These are phyloP conservation scores for Aspidiotus rigidus DNA, from an alignment of 2,888 invertebrate genomes.

Conservation along the genomic window DNA sequence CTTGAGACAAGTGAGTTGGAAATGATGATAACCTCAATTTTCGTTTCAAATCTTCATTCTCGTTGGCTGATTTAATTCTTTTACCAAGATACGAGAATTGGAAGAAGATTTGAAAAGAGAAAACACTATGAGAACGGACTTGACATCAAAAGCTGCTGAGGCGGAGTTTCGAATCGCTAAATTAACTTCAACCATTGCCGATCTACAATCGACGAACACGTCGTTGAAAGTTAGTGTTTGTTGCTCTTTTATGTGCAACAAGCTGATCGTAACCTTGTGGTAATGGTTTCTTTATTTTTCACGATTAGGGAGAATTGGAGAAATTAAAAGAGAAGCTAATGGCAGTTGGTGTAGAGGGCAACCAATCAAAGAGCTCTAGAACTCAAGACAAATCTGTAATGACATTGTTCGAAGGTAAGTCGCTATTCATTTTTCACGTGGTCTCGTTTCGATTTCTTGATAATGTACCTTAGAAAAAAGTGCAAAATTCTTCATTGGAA, in stretches of 20 bases:
- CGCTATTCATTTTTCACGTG: too few relatives aligned
- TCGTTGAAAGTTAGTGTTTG: not conserved
- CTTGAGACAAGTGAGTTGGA: conserved; percentile 11
- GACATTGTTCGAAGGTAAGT: not conserved
- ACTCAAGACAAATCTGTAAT: not conserved
- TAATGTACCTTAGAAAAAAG: too few relatives aligned
- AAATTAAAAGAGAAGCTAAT: not conserved
- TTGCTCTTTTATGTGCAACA: too few relatives aligned
- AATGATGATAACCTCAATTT: not conserved
- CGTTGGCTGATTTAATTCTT: not conserved
- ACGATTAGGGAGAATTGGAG: not conserved
- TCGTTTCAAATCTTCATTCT: not conserved
- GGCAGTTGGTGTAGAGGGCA: too few relatives aligned
- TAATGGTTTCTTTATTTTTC: not conserved
- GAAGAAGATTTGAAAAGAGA: conserved; percentile 26
- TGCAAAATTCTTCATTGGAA: too few relatives aligned
- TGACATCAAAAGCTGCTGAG: conserved; percentile 17
- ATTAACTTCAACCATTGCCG: not conserved
- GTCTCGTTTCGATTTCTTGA: too few relatives aligned
- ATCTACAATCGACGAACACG: conserved; percentile 10
- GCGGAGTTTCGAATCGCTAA: conserved; percentile 16
- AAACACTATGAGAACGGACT: conserved; percentile 19
- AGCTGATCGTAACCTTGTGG: too few relatives aligned
- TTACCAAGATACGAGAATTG: conserved; percentile 21
- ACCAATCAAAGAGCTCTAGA: not conserved